phyloP scores from a whole-genome alignment of 2,888 invertebrate genomes.

The Ditula angustiorana region DNA sequence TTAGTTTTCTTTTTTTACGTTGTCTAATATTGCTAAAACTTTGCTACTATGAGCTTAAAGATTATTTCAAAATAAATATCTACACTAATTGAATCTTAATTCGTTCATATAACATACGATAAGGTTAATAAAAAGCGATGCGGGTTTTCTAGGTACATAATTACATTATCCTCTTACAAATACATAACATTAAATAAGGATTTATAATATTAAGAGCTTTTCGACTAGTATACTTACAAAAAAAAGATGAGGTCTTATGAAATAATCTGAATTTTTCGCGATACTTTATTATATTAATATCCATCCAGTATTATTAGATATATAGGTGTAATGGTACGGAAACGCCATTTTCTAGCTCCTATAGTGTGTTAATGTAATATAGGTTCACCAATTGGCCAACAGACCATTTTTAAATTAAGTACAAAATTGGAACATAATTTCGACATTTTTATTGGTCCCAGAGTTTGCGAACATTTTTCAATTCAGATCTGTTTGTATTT shows the following conservation, averaged over 20 bases:
- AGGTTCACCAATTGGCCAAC: conserved; percentile 69
- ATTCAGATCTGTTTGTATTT: neutral
- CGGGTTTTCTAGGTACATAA: conserved; percentile 65
- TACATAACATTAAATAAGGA: conserved; percentile 67
- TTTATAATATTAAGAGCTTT: conserved; percentile 82
- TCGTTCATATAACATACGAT: conserved; percentile 65
- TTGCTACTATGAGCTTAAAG: conserved; percentile 67
- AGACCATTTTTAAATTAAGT: conserved; percentile 52
- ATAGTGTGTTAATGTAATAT: conserved; percentile 68
- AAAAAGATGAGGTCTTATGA: conserved; percentile 80
- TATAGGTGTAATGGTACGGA: conserved; percentile 71
- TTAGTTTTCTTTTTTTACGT: neutral
- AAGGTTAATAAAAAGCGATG: conserved; percentile 51
- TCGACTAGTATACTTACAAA: conserved; percentile 81
- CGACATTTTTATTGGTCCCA: conserved; percentile 10
- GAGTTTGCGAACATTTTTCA: neutral
- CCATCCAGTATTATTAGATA: conserved; percentile 85
- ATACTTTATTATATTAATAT: conserved; percentile 80
- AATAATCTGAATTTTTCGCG: conserved; percentile 78
- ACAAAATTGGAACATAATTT: conserved; percentile 46
- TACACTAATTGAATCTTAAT: conserved; percentile 56
- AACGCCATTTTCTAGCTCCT: conserved; percentile 72
- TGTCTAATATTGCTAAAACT: conserved; percentile 47
- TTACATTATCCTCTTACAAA: conserved; percentile 69
- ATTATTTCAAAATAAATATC: conserved; percentile 59